Percentiles rank a stretch among this genome's conserved stretches.
Conservation (phyloP, 2,113 vertebrate genomes). For the Phodopus roborovskii region DNA sequence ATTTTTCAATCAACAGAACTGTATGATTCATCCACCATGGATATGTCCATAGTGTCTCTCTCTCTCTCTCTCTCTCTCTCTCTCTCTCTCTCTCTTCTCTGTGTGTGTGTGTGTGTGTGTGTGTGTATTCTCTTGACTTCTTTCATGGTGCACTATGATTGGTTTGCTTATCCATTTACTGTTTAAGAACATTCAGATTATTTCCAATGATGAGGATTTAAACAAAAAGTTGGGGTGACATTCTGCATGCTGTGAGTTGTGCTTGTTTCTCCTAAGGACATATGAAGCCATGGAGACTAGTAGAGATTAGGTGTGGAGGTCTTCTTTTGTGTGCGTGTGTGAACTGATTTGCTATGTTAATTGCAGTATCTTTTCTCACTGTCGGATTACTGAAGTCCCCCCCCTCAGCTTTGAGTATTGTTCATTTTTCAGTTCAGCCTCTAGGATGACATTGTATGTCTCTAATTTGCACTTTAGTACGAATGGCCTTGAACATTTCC, state of each 20-base stretch:
- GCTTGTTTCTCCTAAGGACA: slow-evolving; percentile 27
- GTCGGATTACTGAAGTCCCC: neutral
- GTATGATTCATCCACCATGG: neutral
- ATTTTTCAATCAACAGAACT: slow-evolving; percentile 20
- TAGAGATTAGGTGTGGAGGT: neutral
- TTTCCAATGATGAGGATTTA: neutral
- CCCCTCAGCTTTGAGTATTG: neutral
- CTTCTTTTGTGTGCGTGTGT: too few relatives aligned
- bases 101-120: neutral
- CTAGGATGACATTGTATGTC: neutral
- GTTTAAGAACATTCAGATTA: slow-evolving; percentile 4
- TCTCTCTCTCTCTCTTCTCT: neutral
- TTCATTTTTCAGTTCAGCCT: neutral
- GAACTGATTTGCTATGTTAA: neutral
- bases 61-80: neutral
- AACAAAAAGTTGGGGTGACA: neutral
- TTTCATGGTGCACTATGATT: neutral
- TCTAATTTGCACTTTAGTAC: slow-evolving; percentile 30
- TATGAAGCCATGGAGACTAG: neutral
- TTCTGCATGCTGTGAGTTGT: neutral
- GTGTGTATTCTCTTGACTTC: neutral
- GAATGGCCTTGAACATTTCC: neutral
- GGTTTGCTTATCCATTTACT: neutral
- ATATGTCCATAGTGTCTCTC: neutral
- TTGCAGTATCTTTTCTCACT: neutral